Percentiles rank a stretch among this genome's conserved stretches.
These are phyloP conservation scores for Alentia gelatinosa DNA, from an alignment of 2,888 invertebrate species.

Conservation along the genomic window DNA sequence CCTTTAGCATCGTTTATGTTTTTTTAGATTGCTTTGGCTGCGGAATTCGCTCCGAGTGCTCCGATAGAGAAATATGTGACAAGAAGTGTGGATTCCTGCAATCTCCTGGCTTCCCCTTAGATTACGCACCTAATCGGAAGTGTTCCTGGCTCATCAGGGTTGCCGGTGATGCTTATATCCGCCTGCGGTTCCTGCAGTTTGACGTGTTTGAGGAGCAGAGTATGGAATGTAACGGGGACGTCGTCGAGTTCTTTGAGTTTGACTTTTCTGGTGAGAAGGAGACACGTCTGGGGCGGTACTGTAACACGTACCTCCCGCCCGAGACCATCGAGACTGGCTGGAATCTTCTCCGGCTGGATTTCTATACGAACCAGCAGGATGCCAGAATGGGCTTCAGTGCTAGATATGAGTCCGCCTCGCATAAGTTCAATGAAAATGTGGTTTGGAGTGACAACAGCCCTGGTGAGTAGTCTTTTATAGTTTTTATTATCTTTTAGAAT, in stretches of 20 bases:
- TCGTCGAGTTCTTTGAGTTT: neutral
- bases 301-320: conserved; percentile 9
- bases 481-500: neutral
- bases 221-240: neutral
- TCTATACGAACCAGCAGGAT: neutral
- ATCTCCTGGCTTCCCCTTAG: neutral
- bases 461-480: neutral
- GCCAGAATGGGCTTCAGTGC: neutral
- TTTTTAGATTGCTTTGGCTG: neutral
- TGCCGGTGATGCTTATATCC: neutral
- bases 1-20: too few relatives aligned
- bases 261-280: neutral
- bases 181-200: neutral
- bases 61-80: neutral
- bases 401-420: neutral
- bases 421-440: neutral
- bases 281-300: neutral
- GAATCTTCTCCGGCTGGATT: neutral
- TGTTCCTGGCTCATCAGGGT: conserved; percentile 22
- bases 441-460: neutral
- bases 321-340: neutral
- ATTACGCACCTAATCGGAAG: neutral
- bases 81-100: neutral
- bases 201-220: conserved; percentile 10
- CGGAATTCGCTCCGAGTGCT: neutral